phyloP scores from a whole-genome alignment of 1,140 invertebrate species.

The Araneus ventricosus region DNA sequence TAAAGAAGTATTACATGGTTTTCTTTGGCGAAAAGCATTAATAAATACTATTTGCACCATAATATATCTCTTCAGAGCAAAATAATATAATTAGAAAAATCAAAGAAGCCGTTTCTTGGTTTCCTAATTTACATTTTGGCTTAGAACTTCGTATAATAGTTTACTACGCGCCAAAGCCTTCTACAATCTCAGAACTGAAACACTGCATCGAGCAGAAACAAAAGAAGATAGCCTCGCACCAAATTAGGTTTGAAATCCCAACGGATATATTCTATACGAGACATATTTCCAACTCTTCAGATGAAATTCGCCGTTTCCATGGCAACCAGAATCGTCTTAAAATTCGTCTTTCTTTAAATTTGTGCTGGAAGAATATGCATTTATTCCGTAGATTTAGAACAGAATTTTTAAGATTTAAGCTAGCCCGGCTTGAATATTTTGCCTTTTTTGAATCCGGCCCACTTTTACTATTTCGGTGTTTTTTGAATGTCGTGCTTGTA shows the following conservation, averaged over 20 bases:
- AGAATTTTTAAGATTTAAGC: no score
- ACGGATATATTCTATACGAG: background rate
- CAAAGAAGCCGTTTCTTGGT: background rate
- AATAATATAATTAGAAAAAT: background rate
- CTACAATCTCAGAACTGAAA: background rate
- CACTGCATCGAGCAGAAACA: background rate
- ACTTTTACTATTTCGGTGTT: no score
- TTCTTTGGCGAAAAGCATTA: no score
- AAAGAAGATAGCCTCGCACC: background rate
- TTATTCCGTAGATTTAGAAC: no score
- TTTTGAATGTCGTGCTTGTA: no score
- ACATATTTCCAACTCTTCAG: background rate
- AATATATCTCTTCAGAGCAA: no score
- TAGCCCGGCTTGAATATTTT: no score
- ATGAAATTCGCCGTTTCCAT: background rate
- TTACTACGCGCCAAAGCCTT: background rate
- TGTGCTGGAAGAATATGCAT: no score
- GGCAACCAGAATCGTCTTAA: background rate
- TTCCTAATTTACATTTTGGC: background rate
- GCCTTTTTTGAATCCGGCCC: no score
- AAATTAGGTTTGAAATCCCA: slow-evolving; percentile 37
- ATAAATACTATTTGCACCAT: no score
- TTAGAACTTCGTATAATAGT: background rate
- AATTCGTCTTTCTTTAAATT: background rate
- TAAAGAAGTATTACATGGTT: no score